Evolutionary conservation across 1,140 invertebrate genomes (phyloP).

Genomic region (Phymorhynchus buccinoides): DNA sequence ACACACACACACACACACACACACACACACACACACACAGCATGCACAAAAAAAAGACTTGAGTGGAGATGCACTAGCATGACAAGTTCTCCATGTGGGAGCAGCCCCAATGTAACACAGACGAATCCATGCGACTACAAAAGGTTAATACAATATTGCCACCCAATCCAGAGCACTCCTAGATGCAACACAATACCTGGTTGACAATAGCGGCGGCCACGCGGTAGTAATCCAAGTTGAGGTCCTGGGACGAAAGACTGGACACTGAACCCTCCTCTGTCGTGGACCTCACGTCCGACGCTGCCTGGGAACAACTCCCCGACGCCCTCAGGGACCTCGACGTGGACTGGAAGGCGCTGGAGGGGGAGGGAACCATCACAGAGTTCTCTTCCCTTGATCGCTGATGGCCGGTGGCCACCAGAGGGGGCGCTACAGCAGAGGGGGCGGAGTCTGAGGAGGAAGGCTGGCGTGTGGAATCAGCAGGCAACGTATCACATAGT

Average conservation of each 20-base stretch:
- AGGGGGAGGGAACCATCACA: not conserved
- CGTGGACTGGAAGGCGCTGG: not conserved
- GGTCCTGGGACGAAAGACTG: not conserved
- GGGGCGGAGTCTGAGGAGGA: not conserved
- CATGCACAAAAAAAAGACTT: no score
- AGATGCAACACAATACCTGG: constrained; percentile 47
- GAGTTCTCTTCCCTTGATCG: not conserved
- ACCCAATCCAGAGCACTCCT: not conserved
- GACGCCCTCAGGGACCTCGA: not conserved
- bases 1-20: no score
- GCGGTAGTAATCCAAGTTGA: constrained; percentile 39
- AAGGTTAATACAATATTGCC: no score
- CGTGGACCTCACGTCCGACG: not conserved
- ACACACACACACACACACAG: no score
- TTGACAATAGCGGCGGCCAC: constrained; percentile 49
- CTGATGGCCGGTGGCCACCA: not conserved
- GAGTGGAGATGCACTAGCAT: no score
- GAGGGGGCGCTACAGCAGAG: not conserved
- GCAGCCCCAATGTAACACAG: no score
- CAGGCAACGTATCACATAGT: not conserved
- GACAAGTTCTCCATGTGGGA: no score
- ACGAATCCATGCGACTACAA: no score
- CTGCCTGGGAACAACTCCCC: not conserved
- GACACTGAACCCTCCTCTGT: not conserved
- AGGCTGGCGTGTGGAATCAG: not conserved